phyloP scores from a whole-genome alignment of 2,113 vertebrate genomes.

The Geococcyx californianus region DNA sequence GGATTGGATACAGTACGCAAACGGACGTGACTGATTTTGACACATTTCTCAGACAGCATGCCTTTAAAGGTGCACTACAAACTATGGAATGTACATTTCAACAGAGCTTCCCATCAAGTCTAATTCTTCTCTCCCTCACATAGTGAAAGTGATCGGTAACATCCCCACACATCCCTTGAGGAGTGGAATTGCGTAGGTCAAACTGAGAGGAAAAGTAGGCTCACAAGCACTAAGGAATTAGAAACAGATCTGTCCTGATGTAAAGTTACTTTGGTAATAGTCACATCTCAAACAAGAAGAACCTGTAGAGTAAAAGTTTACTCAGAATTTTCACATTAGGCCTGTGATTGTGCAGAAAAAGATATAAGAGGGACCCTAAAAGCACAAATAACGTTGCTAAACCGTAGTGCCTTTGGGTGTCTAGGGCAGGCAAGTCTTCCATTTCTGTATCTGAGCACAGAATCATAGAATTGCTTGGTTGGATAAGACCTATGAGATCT shows the following conservation, averaged over 20 bases:
- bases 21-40: neutral
- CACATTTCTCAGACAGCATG: neutral
- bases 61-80: neutral
- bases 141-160: neutral
- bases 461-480: too few species aligned
- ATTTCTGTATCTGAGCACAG: neutral
- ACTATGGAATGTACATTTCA: neutral
- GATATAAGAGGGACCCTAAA: accelerated
- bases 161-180: accelerated
- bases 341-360: neutral
- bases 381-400: neutral
- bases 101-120: neutral
- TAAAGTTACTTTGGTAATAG: neutral
- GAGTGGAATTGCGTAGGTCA: neutral
- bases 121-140: neutral
- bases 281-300: neutral
- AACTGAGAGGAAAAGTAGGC: neutral
- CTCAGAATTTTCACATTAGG: neutral
- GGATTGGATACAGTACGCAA: neutral
- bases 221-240: neutral
- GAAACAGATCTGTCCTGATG: neutral
- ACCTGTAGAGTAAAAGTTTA: neutral
- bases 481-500: too few species aligned
- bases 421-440: neutral
- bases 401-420: neutral